Evolutionary conservation across 1,140 invertebrate genomes (phyloP), one percentile per base, ranked within the genome.

Genomic region (Drosophila pseudoobscura): DNA sequence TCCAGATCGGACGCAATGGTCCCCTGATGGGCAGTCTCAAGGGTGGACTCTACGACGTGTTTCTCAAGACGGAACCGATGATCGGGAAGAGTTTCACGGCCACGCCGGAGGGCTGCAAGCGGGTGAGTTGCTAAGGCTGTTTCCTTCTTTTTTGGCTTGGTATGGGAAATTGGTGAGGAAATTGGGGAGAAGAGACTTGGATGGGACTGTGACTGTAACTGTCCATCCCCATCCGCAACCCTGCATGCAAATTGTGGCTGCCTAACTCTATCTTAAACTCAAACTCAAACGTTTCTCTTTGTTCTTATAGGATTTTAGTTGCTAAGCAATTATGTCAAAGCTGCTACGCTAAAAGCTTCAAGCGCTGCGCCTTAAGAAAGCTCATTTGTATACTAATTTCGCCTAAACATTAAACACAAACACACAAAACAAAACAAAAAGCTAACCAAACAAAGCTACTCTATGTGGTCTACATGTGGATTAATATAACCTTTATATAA

Each of bases 1-100:
- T 95, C 6, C 93, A 94, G 58, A 95, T 97, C 55, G 96, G 96
- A 13, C 92, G 96, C 46, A 79, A 93, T 52, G 94, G 93, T 6
- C 94, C 94, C 0, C 85, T 78, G 11, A 94, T 94, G 93, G 93
- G 93, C 79, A 92, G 89, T 9, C 57, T 68, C 3, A 88, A 83
- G 13, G 90, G 90, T 43, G 91, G 78, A n/a, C 69, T 92, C 11
- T 90, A 91, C 56, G 90, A 92, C 68, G 90, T 91, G 35, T 71
- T 92, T 44, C 73, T 92, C 13, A 92, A 92, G 72, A 92, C 91
- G 26, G 90, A 92, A 56, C 91, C 91, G 47, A 91, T 91, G 85
- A 91, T 91, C 72, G 87, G 90, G 44, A 90, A 91, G 64, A 90
- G 91, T 57, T 91, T 91, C n/a, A 92, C 91, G 20, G 89, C 91